Evolutionary conservation across 2,797 vertebrate genomes (phyloP).

Genomic region (Avahi laniger): DNA sequence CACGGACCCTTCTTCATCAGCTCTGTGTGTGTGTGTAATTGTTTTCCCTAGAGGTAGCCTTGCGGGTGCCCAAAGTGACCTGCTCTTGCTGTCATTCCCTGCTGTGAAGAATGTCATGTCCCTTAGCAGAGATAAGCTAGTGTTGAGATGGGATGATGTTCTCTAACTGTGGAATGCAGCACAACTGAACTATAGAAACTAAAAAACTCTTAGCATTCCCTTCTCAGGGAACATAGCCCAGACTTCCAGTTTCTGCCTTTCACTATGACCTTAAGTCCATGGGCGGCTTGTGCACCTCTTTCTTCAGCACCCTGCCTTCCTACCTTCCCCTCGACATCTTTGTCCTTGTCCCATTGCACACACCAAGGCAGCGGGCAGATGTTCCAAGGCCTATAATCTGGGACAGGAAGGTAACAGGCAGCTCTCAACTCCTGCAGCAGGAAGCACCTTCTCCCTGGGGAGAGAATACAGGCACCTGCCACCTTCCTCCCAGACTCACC

Average conservation of each 20-base stretch:
- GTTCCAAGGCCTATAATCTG: background rate
- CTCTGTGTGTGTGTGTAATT: background rate
- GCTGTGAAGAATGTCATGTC: background rate
- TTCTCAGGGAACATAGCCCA: background rate
- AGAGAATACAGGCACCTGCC: background rate
- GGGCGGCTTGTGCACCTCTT: fast-evolving
- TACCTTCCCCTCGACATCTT: background rate
- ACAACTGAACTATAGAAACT: background rate
- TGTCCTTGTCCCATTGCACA: background rate
- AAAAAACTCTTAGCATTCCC: background rate
- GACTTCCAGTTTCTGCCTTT: background rate
- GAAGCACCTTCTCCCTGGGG: background rate
- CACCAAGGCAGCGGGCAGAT: background rate
- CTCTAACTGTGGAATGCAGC: background rate
- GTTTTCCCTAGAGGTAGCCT: background rate
- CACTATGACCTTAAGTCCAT: background rate
- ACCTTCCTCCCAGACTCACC: background rate
- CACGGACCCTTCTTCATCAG: background rate
- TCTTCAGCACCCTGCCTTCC: background rate
- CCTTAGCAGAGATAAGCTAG: background rate
- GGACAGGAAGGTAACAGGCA: background rate
- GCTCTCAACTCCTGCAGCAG: background rate
- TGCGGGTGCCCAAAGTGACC: background rate
- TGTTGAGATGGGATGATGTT: background rate
- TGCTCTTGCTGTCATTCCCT: background rate